Percentiles rank a stretch among this genome's conserved stretches.
Conservation (phyloP, 2,797 vertebrate genomes). For the Carduelis carduelis region DNA sequence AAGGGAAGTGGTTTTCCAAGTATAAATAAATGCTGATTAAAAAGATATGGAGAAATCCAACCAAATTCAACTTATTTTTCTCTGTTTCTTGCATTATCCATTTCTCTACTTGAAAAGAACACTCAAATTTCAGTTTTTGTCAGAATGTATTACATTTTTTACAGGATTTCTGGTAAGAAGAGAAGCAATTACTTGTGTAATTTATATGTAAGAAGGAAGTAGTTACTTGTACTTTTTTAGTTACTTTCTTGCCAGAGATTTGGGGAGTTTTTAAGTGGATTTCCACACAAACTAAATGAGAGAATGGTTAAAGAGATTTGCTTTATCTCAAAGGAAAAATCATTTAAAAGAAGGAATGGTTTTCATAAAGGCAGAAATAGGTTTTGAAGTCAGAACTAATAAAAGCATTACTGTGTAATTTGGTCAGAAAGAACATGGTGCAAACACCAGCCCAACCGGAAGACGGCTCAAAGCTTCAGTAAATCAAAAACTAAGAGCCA, state of each 20-base stretch:
- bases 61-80: neutral
- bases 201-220: neutral
- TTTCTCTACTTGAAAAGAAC: neutral
- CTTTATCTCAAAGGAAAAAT: neutral
- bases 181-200: neutral
- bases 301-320: neutral
- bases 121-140: neutral
- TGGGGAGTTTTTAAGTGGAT: neutral
- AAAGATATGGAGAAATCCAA: constrained; percentile 1
- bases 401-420: neutral
- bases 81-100: neutral
- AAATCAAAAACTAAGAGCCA: neutral
- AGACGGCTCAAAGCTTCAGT: neutral
- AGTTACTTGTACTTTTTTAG: neutral
- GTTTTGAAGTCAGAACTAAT: neutral
- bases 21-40: constrained; percentile 21
- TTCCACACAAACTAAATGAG: neutral
- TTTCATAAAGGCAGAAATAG: neutral
- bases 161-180: neutral
- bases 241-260: neutral
- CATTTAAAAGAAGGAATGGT: neutral
- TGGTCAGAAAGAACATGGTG: neutral
- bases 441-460: neutral
- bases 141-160: neutral
- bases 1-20: constrained; percentile 36